Conservation (phyloP, 2,113 vertebrate genomes). For the Cheilinus undulatus region DNA sequence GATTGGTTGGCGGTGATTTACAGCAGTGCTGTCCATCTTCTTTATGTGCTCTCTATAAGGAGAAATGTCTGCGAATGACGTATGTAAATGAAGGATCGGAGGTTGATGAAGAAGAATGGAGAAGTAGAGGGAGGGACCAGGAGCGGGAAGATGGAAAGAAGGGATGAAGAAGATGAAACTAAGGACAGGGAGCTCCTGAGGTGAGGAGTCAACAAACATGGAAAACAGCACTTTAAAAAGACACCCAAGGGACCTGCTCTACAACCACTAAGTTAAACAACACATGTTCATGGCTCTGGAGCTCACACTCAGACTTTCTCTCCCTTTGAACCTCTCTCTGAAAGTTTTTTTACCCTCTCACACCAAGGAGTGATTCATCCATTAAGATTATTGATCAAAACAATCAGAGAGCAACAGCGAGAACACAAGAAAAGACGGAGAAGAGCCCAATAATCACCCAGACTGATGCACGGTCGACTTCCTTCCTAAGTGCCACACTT, state of each 20-base stretch:
- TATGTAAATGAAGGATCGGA: slow-evolving; percentile 66
- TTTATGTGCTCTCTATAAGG: slow-evolving; percentile 61
- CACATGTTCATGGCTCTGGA: slow-evolving; percentile 47
- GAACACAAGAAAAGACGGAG: slow-evolving; percentile 44
- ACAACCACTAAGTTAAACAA: slow-evolving; percentile 50
- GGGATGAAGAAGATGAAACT: slow-evolving; percentile 3
- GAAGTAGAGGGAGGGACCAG: background rate
- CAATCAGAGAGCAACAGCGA: slow-evolving; percentile 48
- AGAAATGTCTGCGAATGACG: slow-evolving; percentile 41
- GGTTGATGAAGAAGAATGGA: slow-evolving; percentile 51
- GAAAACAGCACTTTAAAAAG: slow-evolving; percentile 23
- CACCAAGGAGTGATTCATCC: slow-evolving; percentile 42
- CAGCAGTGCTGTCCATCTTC: slow-evolving; percentile 43
- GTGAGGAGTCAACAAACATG: slow-evolving; percentile 27
- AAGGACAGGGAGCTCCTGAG: slow-evolving; percentile 23
- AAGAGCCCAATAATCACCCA: slow-evolving; percentile 50
- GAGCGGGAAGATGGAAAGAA: background rate
- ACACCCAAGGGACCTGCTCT: slow-evolving; percentile 39
- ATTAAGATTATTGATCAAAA: slow-evolving; percentile 70
- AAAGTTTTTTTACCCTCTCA: slow-evolving; percentile 8
- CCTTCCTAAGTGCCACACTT: slow-evolving; percentile 29
- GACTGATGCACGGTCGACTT: slow-evolving; percentile 35
- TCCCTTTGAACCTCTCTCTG: slow-evolving; percentile 22
- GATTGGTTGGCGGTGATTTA: slow-evolving; percentile 56
- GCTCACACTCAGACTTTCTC: slow-evolving; percentile 24